Conservation (phyloP, 2,797 vertebrate genomes). For the Dendrocincla tyrannina region DNA sequence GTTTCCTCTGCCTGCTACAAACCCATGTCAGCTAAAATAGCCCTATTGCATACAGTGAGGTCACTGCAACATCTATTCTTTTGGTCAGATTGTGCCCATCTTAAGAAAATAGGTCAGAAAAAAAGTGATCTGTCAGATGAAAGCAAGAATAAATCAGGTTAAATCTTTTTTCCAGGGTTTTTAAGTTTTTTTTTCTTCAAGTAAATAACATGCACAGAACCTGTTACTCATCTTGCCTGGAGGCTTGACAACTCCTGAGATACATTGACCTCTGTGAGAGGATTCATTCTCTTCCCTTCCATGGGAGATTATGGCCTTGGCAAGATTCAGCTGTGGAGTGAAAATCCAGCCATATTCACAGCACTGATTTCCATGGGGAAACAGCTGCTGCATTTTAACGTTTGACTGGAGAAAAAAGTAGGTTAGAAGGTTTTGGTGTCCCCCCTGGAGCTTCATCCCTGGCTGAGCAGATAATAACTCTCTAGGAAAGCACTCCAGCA, state of each 20-base stretch:
- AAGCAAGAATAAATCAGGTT: not conserved
- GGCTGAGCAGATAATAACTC: not conserved
- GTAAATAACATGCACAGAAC: not conserved
- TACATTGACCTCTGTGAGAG: not conserved
- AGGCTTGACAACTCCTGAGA: not conserved
- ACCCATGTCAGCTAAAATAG: not conserved
- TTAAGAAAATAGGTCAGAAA: not conserved
- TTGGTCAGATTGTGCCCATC: not conserved
- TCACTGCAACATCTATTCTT: not conserved
- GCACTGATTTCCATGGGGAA: not conserved
- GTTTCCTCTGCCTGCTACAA: not conserved
- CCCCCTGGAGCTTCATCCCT: constrained; percentile 27
- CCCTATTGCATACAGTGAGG: rapidly evolving
- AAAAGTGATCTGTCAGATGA: not conserved
- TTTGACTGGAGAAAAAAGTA: constrained; percentile 23
- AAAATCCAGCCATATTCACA: not conserved
- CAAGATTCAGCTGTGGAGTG: not conserved
- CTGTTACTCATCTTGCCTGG: not conserved
- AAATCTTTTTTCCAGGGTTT: rapidly evolving
- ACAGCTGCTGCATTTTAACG: constrained; percentile 14
- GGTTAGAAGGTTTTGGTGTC: constrained; percentile 43
- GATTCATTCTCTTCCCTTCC: not conserved
- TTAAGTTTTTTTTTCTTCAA: not conserved
- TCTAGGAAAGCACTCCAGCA: not conserved
- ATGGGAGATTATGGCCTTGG: not conserved